Evolutionary conservation across 2,113 vertebrate species (phyloP).

Genomic region (Cryptomyrus ogoouensis): DNA sequence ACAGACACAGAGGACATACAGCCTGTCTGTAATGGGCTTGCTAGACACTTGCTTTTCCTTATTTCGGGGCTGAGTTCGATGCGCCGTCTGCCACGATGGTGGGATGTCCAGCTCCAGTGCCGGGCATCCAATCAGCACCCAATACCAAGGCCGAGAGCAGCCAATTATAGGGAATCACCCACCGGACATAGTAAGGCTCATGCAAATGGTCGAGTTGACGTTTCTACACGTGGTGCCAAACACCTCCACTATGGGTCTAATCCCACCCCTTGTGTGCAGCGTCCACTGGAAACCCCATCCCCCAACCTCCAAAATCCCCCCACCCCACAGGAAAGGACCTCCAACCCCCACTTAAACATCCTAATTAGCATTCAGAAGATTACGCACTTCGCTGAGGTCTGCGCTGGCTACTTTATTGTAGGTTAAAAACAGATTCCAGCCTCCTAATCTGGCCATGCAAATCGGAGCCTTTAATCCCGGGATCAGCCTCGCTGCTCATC

Average conservation of each 20-base stretch:
- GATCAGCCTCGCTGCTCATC: constrained; percentile 38
- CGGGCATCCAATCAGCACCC: not conserved
- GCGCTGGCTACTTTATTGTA: constrained; percentile 33
- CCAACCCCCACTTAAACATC: not conserved
- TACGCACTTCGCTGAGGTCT: constrained; percentile 9
- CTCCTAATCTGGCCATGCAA: constrained; percentile 39
- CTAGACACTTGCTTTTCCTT: not conserved
- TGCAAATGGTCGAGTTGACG: not conserved
- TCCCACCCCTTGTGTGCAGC: not conserved
- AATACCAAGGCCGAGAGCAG: not conserved
- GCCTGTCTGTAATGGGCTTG: not conserved
- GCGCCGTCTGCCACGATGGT: not conserved
- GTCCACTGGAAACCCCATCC: not conserved
- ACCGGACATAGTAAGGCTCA: not conserved
- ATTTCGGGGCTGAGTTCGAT: not conserved
- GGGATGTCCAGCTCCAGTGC: not conserved
- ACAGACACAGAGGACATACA: not conserved
- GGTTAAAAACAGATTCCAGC: constrained; percentile 43
- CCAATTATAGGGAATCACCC: not conserved
- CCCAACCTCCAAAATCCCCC: not conserved
- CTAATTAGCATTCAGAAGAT: constrained; percentile 9
- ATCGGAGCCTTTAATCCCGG: constrained; percentile 41
- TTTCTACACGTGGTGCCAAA: not conserved
- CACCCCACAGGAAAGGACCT: not conserved
- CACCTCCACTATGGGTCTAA: not conserved